Base-by-base conservation (phyloP, 2,113 vertebrate species). In the Orthonyx spaldingii region DNA sequence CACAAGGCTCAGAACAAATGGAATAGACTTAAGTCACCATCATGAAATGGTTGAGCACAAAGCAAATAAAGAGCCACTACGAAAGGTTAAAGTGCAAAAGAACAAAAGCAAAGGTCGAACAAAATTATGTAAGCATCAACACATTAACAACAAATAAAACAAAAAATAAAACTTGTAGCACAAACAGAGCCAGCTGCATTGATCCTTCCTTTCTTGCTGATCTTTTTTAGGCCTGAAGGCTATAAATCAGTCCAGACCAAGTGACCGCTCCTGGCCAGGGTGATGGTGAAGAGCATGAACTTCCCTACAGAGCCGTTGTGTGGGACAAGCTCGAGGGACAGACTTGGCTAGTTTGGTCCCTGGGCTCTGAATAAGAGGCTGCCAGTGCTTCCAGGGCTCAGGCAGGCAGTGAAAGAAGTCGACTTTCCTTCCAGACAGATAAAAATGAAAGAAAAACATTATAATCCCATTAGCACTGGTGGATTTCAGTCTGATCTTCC, bases 1-100 rank as follows among this genome's bases (percentile, higher is more conserved):
- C 80, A 69, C 66, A 75, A 91, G 76, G 64, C 61, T 60, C 53
- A 68, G 77, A 92, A 91, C 82, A 96, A 95, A 94, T 50, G 64
- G 68, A 86, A 93, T 41, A 71, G 64, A 77, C 33, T 93, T 81
- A 87, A 94, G 56, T 76, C 71, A 86, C 56, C 61, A 24, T 56
- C 53, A 20, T 20, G 44, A 89, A 95, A 93, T 33, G n/a, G 52
- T 35, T 81, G 79, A 90, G 49, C 52, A 92, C 28, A 78, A 86
- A 94, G 35, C 6, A 49, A 77, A 72, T 64, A 44, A 66, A 49
- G 32, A 89, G 47, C 33, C 0, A 0, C 76, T 78, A 64, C 2
- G 1, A 52, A 90, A 94, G 72, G 56, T 64, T 92, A 78, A 84
- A 82, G 52, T 56, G 33, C 28, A 66, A 78, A 78, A 86, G 49